Conservation (phyloP, 1,140 invertebrate genomes). For the Temnothorax nylanderi region DNA sequence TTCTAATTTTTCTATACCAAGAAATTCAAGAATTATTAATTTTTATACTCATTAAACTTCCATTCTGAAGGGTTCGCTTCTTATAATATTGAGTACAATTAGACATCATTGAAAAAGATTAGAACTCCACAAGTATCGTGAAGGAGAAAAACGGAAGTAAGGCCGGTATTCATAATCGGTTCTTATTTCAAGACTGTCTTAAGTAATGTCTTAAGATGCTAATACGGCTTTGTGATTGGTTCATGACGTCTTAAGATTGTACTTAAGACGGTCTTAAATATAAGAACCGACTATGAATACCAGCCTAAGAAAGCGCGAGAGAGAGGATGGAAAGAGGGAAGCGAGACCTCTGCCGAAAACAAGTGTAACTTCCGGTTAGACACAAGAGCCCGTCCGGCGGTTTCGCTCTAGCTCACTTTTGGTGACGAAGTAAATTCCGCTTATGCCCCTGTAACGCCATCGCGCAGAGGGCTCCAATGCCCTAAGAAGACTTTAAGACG, state of each 20-base stretch:
- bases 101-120: not conserved
- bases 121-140: slow-evolving; percentile 51
- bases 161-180: too few species aligned
- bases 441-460: slow-evolving; percentile 49
- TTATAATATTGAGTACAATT: not conserved
- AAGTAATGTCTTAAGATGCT: too few species aligned
- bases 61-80: not conserved
- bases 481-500: slow-evolving; percentile 42
- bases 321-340: too few species aligned
- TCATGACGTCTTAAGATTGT: too few species aligned
- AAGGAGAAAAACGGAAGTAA: not conserved
- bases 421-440: slow-evolving; percentile 63
- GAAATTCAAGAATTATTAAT: not conserved
- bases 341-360: slow-evolving; percentile 49
- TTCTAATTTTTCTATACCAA: not conserved
- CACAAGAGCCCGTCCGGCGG: slow-evolving; percentile 59
- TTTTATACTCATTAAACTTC: not conserved
- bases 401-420: slow-evolving; percentile 64
- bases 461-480: slow-evolving; percentile 29
- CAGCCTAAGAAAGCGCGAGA: too few species aligned
- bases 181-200: too few species aligned
- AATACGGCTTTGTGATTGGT: too few species aligned
- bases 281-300: too few species aligned
- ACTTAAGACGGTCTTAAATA: too few species aligned
- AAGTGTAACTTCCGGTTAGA: slow-evolving; percentile 70